Conservation (phyloP, 2,113 vertebrate species). For the Origma solitaria region DNA sequence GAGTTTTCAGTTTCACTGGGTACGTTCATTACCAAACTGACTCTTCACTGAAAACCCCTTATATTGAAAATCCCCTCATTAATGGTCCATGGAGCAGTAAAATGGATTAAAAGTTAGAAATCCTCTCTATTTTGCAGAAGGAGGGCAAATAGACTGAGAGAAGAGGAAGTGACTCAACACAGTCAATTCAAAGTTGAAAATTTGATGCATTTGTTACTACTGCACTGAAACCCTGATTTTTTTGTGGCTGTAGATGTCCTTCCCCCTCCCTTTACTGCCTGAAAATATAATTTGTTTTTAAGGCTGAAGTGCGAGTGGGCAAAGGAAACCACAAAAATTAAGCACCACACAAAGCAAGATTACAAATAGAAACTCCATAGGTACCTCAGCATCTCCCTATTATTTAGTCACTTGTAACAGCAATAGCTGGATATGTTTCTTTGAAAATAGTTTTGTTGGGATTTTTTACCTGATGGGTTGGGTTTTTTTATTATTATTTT, state of each 20-base stretch:
- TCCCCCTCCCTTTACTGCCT: background rate
- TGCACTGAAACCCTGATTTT: background rate
- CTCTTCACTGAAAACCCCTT: background rate
- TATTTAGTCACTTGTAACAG: background rate
- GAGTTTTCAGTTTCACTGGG: background rate
- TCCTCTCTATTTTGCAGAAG: background rate
- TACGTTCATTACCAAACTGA: background rate
- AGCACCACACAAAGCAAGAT: background rate
- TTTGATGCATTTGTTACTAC: background rate
- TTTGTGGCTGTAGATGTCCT: background rate
- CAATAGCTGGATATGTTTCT: rapidly evolving
- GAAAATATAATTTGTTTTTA: background rate
- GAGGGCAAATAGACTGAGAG: background rate
- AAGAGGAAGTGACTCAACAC: background rate
- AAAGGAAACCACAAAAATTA: background rate
- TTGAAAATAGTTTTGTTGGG: background rate
- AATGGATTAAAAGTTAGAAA: background rate
- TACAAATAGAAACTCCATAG: rapidly evolving
- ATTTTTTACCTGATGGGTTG: background rate
- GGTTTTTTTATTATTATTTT: background rate
- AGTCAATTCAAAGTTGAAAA: background rate
- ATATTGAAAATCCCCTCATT: background rate
- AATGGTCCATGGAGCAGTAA: background rate
- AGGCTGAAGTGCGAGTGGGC: background rate
- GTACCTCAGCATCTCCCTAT: background rate